Base-by-base conservation (phyloP, 92 coral and sea anemone genomes). In the Pocillopora grandis region DNA sequence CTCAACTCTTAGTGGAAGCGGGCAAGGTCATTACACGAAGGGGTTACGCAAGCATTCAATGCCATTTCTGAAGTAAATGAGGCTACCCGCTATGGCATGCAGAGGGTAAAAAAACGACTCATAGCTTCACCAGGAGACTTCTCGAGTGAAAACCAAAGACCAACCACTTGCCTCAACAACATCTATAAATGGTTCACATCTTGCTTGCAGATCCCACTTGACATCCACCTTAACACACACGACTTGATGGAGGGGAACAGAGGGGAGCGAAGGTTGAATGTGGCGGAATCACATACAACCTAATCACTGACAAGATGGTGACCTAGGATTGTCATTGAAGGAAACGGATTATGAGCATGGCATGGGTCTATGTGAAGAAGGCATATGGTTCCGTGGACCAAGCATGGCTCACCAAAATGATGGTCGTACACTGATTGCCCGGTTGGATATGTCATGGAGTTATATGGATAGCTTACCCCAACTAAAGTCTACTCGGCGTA, bases 291-390 rank as follows among this genome's bases (percentile, higher is more conserved):
- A 64, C 78, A 13, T 89, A 84, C 87, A 90, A 88, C 72, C 88
- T 84, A 16, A 66, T 88, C 66, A 75, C 80, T 33, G 94, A 88
- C 60, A 76, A 85, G 69, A 90, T 87, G 86, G 91, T 87, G 31
- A 75, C 84, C 49, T 14, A 55, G 70, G 88, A 90, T 80, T 76
- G 85, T 64, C 83, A 59, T 60, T 62, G 79, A 77, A 66, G 75
- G 6, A 76, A 64, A 60, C 66, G 90, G 23, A 90, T 83, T 71
- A 33, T 87, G 17, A 90, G 93, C 70, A 83, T 82, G 93, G 93
- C 90, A 35, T 90, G 93, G 93, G 76, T 87, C 5, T 90, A 90
- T 62, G 93, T 87, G 27, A 13, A 37, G 19, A 82, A 90, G 48
- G 90, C 82, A 10, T 90, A 87, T 75, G 90, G 76, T 80, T 66